Evolutionary conservation across 1,140 invertebrate genomes (phyloP), one percentile per base, ranked within the genome.

Genomic region (Micrasema minimum): DNA sequence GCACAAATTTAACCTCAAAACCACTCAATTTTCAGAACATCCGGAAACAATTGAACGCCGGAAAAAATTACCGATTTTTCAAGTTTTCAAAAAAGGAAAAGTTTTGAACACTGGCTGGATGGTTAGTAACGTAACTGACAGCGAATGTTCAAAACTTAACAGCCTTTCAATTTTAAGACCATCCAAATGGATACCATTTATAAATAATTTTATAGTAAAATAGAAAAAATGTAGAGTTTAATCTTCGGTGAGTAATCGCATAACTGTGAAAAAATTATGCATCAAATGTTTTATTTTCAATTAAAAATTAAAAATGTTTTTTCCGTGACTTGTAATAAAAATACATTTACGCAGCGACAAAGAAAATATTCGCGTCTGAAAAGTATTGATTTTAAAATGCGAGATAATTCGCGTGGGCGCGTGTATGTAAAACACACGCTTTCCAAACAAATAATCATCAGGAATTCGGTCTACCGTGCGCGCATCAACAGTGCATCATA

Each of bases 371-470:
- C 20, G 23, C 22, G 14, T 22, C 18, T 22, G 9, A 22, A 38
- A 59, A 59, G 55, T 59, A 59, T 59, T 59, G 55, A 59, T 59
- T 59, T 59, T 41, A 7, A 38, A 53, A 31, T n/a, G 37, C 18
- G 55, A 38, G 16, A 5, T 3, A 35, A 23, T 22, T 20, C 14
- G 7, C 11, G 16, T 41, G 38, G 35, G 55, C 35, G 55, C 37
- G 48, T 22, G 14, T 16, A 6, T 41, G 12, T 20, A 38, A 18
- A 59, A 41, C n/a, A 41, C 12, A 14, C 37, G 16, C 16, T 38
- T 41, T 38, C 55, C 18, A 41, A 16, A n/a, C 6, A 59, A 18
- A 22, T 43, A 59, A 59, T 41, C 18, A 12, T 12, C 12, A 59
- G 9, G 37, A 53, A 26, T 59, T 59, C 22, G 37, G 37, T 18